phyloP scores from a whole-genome alignment of 1,140 invertebrate species.

The Heliconius hewitsoni region DNA sequence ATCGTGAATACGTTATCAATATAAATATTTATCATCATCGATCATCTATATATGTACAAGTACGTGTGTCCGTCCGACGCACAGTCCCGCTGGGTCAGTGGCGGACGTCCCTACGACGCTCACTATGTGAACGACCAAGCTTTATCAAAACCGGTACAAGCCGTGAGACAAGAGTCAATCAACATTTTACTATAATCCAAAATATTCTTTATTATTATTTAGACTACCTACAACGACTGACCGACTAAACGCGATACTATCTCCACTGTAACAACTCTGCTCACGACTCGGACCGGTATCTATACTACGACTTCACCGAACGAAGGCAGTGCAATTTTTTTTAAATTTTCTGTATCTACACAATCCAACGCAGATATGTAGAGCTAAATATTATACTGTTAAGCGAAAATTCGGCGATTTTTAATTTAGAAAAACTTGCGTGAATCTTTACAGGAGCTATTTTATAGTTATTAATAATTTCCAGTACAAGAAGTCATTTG shows the following conservation, averaged over 20 bases:
- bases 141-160: not conserved
- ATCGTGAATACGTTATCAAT: conserved; percentile 66
- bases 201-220: not conserved
- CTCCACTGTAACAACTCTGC: not conserved
- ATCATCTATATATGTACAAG: conserved; percentile 77
- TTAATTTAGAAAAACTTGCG: conserved; percentile 1
- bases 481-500: not conserved
- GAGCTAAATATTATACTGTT: conserved; percentile 45
- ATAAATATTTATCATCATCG: conserved; percentile 79
- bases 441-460: conserved; percentile 28
- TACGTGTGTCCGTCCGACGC: conserved; percentile 53
- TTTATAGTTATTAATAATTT: conserved; percentile 10
- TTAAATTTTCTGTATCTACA: conserved; percentile 50
- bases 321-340: conserved; percentile 60
- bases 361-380: conserved; percentile 64
- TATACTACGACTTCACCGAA: conserved; percentile 9
- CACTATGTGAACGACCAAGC: conserved; percentile 44
- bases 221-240: not conserved
- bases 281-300: not conserved
- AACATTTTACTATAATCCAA: not conserved
- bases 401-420: conserved; percentile 18
- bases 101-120: conserved; percentile 23
- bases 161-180: not conserved
- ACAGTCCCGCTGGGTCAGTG: conserved; percentile 17
- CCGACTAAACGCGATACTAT: not conserved